Conservation (phyloP, 2,797 vertebrate genomes). For the Sebastes jordani region DNA sequence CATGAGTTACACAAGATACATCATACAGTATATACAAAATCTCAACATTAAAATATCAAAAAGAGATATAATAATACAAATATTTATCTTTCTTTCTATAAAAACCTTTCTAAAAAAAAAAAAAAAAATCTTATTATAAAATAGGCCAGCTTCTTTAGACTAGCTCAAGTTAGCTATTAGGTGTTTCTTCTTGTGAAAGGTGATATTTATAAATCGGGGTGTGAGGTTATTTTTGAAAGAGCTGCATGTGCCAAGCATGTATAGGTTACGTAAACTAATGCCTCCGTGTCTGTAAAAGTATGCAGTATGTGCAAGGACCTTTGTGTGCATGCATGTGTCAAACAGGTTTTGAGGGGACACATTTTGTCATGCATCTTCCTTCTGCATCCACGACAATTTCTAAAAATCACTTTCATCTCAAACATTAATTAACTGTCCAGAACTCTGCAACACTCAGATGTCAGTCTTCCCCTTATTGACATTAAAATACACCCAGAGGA, state of each 20-base stretch:
- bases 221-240: constrained; percentile 67
- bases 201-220: constrained; percentile 59
- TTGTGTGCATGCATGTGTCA: constrained; percentile 15
- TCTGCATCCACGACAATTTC: not conserved
- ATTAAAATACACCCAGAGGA: constrained; percentile 15
- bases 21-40: constrained; percentile 79
- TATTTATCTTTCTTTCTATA: constrained; percentile 38
- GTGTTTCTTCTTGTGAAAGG: constrained; percentile 39
- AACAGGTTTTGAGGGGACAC: not conserved
- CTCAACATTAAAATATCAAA: constrained; percentile 61
- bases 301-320: constrained; percentile 53
- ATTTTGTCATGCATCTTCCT: not conserved
- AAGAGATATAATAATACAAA: constrained; percentile 59
- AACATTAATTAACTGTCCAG: not conserved
- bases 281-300: constrained; percentile 39
- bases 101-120: constrained; percentile 33
- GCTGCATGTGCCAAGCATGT: constrained; percentile 59
- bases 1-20: constrained; percentile 69
- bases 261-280: constrained; percentile 63
- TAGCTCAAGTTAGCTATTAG: constrained; percentile 21
- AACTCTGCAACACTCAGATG: constrained; percentile 1
- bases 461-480: not conserved
- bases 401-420: not conserved
- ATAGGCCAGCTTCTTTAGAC: constrained; percentile 17
- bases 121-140: constrained; percentile 31